Percentiles rank a stretch among this genome's conserved stretches.
phyloP scores from a whole-genome alignment of 1,140 invertebrate genomes.

The Harpegnathos saltator region DNA sequence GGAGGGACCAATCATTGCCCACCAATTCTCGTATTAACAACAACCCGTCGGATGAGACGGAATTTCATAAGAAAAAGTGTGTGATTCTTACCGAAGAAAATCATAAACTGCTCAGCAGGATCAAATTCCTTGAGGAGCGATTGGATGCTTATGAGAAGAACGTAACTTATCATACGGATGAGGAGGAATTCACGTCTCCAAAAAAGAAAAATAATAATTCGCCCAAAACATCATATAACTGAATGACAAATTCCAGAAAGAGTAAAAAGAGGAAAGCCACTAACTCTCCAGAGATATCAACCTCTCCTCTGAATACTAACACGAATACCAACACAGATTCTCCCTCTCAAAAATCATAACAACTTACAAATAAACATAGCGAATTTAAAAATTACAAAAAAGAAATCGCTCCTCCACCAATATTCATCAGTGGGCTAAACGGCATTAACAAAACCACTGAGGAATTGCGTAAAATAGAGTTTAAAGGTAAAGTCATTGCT shows the following conservation, averaged over 20 bases:
- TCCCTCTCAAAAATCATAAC: neutral
- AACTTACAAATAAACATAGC: neutral
- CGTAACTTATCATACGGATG: neutral
- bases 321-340: neutral
- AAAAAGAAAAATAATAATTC: neutral
- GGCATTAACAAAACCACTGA: too few species aligned
- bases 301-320: fast-evolving
- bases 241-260: neutral
- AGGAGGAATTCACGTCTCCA: neutral
- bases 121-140: neutral
- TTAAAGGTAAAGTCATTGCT: too few species aligned
- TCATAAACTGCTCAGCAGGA: neutral
- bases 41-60: neutral
- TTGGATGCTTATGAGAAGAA: neutral
- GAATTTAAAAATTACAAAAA: neutral
- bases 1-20: neutral
- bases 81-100: neutral
- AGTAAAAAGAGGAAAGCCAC: neutral
- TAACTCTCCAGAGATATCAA: neutral
- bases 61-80: neutral
- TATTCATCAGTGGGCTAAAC: too few species aligned
- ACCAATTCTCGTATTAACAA: neutral
- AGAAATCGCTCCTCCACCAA: too few species aligned
- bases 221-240: neutral
- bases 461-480: too few species aligned